Evolutionary conservation across 92 coral and sea anemone genomes (phyloP).

Genomic region (Epizoanthus illoricatus): DNA sequence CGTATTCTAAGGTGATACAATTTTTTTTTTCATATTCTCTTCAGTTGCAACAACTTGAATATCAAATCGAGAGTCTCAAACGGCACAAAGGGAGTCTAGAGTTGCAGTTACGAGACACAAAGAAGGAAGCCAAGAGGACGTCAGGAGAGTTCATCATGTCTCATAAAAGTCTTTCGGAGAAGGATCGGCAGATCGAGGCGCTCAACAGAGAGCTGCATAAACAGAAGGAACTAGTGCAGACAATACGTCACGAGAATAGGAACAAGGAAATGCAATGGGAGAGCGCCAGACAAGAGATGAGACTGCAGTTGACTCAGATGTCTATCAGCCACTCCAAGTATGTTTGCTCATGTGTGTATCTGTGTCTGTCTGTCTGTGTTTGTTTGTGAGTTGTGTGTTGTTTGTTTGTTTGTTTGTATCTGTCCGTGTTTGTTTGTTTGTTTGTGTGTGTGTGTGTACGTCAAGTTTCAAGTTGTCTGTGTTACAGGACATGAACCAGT

Average conservation of each 20-base stretch:
- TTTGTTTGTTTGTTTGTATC: not conserved
- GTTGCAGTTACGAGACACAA: conserved; percentile 15
- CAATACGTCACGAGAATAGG: not conserved
- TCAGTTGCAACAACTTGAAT: conserved; percentile 55
- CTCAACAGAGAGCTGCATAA: conserved; percentile 31
- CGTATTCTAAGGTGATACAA: not conserved
- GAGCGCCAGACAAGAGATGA: conserved; percentile 21
- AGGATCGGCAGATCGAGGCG: conserved; percentile 36
- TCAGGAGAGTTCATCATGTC: conserved; percentile 35
- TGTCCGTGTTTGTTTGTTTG: not conserved
- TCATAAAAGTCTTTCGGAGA: conserved; percentile 14
- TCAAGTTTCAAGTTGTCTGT: too few species aligned
- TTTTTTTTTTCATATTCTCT: not conserved
- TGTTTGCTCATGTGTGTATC: not conserved
- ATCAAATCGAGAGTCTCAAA: conserved; percentile 35
- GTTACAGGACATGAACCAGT: too few species aligned
- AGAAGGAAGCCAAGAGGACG: conserved; percentile 21
- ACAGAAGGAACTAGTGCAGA: conserved; percentile 14
- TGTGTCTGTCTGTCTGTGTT: not conserved
- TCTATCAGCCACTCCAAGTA: conserved; percentile 21
- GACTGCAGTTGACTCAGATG: conserved; percentile 32
- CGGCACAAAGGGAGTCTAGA: conserved; percentile 32
- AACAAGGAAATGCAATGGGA: conserved; percentile 28
- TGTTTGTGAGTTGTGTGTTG: not conserved
- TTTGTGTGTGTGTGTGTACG: not conserved